Evolutionary conservation across 2,797 vertebrate species (phyloP).

Genomic region (Scarus forsteni): DNA sequence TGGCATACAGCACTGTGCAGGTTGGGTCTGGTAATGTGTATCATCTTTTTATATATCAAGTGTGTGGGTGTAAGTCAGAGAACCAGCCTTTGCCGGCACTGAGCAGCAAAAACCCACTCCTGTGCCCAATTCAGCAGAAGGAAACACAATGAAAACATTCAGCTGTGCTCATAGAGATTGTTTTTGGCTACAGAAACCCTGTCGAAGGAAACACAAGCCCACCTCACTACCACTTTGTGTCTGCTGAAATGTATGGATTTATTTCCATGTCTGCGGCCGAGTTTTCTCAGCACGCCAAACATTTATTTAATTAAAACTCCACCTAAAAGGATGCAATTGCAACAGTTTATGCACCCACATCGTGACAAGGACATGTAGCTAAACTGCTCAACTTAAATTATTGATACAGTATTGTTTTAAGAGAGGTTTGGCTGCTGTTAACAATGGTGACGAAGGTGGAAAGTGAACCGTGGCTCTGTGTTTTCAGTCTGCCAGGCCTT

Average conservation of each 20-base stretch:
- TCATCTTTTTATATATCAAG: slow-evolving; percentile 52
- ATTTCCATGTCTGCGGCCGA: slow-evolving; percentile 67
- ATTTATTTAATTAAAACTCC: slow-evolving; percentile 70
- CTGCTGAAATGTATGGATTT: slow-evolving; percentile 80
- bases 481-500: slow-evolving; percentile 69
- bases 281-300: slow-evolving; percentile 61
- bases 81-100: slow-evolving; percentile 62
- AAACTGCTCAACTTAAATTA: slow-evolving; percentile 62
- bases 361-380: slow-evolving; percentile 54
- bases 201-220: slow-evolving; percentile 83
- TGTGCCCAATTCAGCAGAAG: slow-evolving; percentile 82
- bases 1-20: slow-evolving; percentile 32
- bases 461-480: slow-evolving; percentile 56
- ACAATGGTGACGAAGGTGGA: slow-evolving; percentile 71
- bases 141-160: slow-evolving; percentile 86
- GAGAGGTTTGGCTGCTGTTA: slow-evolving; percentile 44
- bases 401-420: slow-evolving; percentile 66
- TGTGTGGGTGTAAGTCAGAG: slow-evolving; percentile 49
- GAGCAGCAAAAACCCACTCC: slow-evolving; percentile 71
- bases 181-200: slow-evolving; percentile 81
- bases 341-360: slow-evolving; percentile 30
- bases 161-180: slow-evolving; percentile 82
- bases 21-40: slow-evolving; percentile 34
- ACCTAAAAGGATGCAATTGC: slow-evolving; percentile 52
- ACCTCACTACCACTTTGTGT: slow-evolving; percentile 79